A percentile compares a stretch with the other conserved stretches of the same genome.
Conservation (phyloP, 2,797 vertebrate species). For the Gambelia wislizenii region DNA sequence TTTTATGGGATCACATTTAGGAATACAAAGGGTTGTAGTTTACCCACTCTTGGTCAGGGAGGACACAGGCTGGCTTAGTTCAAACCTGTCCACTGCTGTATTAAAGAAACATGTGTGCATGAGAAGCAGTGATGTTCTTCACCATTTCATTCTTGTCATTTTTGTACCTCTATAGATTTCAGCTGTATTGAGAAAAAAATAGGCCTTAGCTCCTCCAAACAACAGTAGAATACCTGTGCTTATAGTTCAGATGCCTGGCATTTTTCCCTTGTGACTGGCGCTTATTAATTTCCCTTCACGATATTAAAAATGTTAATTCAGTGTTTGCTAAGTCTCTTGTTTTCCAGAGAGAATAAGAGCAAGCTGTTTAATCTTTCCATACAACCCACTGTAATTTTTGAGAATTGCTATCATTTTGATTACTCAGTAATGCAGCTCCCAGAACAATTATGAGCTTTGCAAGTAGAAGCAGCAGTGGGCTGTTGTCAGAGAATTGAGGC, state of each 20-base stretch:
- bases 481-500: not conserved
- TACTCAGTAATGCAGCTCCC: slow-evolving; percentile 66
- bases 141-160: not conserved
- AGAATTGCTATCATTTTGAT: slow-evolving; percentile 71
- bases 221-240: slow-evolving; percentile 63
- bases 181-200: not conserved
- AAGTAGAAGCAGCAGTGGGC: slow-evolving; percentile 50
- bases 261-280: slow-evolving; percentile 42
- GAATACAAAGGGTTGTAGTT: too few species aligned
- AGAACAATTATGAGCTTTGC: slow-evolving; percentile 67
- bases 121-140: not conserved
- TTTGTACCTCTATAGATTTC: not conserved
- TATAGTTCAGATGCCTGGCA: slow-evolving; percentile 31
- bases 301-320: slow-evolving; percentile 76
- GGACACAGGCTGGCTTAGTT: not conserved
- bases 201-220: slow-evolving; percentile 45
- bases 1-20: too few species aligned
- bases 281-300: slow-evolving; percentile 68
- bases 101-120: not conserved
- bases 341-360: slow-evolving; percentile 60
- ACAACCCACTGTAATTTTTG: slow-evolving; percentile 53
- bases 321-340: slow-evolving; percentile 59
- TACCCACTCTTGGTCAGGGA: too few species aligned
- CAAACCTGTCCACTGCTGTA: too few species aligned
- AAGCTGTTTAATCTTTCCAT: slow-evolving; percentile 72